Evolutionary conservation across 2,888 invertebrate species (phyloP).

Genomic region (Synanthedon andrenaeformis): DNA sequence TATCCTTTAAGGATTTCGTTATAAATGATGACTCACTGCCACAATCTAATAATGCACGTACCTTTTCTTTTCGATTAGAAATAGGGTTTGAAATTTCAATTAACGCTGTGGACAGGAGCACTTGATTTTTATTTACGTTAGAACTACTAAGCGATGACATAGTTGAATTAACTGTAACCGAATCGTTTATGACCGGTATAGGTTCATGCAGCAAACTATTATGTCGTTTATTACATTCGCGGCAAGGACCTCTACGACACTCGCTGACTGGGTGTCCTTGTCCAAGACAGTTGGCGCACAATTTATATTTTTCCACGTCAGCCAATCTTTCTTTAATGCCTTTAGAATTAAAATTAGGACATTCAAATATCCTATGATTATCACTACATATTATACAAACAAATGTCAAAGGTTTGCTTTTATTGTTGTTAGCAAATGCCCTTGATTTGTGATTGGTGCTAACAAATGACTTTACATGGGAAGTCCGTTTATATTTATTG

Average conservation of each 20-base stretch:
- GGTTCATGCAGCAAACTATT: neutral
- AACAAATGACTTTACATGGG: no score
- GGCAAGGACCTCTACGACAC: neutral
- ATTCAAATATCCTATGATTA: constrained; percentile 4
- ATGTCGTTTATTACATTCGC: neutral
- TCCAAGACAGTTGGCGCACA: constrained; percentile 2
- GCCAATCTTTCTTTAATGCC: constrained; percentile 1
- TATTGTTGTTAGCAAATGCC: neutral
- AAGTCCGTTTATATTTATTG: no score
- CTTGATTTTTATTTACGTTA: neutral
- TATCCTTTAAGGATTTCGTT: constrained; percentile 5
- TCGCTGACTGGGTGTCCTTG: no score
- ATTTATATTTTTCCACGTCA: neutral
- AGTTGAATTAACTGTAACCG: neutral
- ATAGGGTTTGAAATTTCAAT: constrained; percentile 9
- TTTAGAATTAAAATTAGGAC: constrained; percentile 3
- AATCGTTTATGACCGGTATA: neutral
- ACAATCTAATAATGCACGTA: constrained; percentile 9
- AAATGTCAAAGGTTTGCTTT: neutral
- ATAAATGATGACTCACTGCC: constrained; percentile 14
- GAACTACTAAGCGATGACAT: neutral
- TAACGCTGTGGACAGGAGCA: constrained; percentile 10
- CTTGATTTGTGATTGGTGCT: neutral
- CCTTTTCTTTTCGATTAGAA: constrained; percentile 3
- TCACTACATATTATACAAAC: constrained; percentile 2